A percentile compares a stretch with the other conserved stretches of the same genome.
These are phyloP conservation scores for Gymnosoma rotundatum DNA, from an alignment of 2,888 invertebrate species.

Conservation along the genomic window DNA sequence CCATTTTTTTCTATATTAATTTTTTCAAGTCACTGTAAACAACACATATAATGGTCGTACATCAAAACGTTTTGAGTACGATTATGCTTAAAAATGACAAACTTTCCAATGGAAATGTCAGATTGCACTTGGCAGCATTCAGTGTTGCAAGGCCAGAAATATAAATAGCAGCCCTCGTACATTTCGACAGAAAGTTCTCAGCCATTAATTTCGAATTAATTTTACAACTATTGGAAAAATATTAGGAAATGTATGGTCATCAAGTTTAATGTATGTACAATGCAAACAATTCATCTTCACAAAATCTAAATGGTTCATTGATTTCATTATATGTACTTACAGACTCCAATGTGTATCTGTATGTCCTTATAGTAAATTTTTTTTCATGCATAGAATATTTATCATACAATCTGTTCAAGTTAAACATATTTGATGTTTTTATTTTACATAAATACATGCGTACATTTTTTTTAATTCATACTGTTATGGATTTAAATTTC, in stretches of 20 bases:
- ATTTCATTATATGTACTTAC: conserved; percentile 74
- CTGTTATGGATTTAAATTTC: no score
- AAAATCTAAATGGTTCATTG: conserved; percentile 82
- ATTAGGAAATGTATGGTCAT: conserved; percentile 66
- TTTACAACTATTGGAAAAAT: conserved; percentile 62
- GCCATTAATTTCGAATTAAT: conserved; percentile 48
- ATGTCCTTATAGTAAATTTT: conserved; percentile 11
- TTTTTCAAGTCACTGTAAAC: no score
- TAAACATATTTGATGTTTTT: not conserved
- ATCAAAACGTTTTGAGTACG: no score
- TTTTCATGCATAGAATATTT: not conserved
- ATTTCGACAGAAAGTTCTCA: conserved; percentile 34
- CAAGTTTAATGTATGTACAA: conserved; percentile 78
- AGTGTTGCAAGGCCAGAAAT: no score
- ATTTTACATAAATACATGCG: not conserved
- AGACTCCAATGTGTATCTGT: not conserved
- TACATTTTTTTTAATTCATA: no score
- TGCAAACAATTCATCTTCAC: conserved; percentile 78
- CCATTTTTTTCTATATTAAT: no score
- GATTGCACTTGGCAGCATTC: no score
- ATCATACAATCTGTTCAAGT: not conserved
- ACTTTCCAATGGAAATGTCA: no score
- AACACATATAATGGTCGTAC: no score
- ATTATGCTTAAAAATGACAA: no score
- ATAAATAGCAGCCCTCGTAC: no score